phyloP scores from a whole-genome alignment of 2,888 invertebrate species.

The Drosophila kambysellisi region DNA sequence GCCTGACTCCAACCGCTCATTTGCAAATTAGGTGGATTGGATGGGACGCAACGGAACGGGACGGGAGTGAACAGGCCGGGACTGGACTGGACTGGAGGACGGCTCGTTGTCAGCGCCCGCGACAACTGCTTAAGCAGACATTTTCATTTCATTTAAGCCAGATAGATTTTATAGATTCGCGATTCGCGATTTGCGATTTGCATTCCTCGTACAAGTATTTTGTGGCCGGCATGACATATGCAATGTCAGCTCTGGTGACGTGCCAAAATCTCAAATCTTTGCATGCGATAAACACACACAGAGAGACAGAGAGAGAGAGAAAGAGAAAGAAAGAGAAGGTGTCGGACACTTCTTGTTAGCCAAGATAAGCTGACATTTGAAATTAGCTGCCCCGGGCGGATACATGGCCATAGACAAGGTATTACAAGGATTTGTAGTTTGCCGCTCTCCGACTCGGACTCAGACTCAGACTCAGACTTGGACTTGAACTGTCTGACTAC shows the following conservation, averaged over 20 bases:
- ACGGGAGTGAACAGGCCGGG: not conserved
- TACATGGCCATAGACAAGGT: slow-evolving; percentile 80
- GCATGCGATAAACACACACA: slow-evolving; percentile 47
- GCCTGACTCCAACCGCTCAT: slow-evolving; percentile 50
- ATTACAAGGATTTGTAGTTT: slow-evolving; percentile 75
- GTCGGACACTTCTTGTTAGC: slow-evolving; percentile 76
- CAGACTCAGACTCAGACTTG: not conserved
- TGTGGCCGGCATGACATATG: slow-evolving; percentile 53
- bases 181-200: slow-evolving; percentile 23
- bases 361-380: slow-evolving; percentile 84
- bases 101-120: slow-evolving; percentile 62
- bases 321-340: slow-evolving; percentile 49
- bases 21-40: slow-evolving; percentile 71
- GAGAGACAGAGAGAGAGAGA: slow-evolving; percentile 27
- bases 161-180: slow-evolving; percentile 75
- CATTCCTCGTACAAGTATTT: slow-evolving; percentile 48
- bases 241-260: slow-evolving; percentile 53
- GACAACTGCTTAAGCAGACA: slow-evolving; percentile 59
- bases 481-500: not conserved
- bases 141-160: slow-evolving; percentile 70
- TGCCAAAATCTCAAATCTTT: slow-evolving; percentile 58
- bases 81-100: slow-evolving; percentile 14
- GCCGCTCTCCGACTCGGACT: not conserved
- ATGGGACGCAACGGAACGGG: not conserved
- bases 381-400: slow-evolving; percentile 77